A percentile compares a stretch with the other conserved stretches of the same genome.
Evolutionary conservation across 2,113 vertebrate genomes (phyloP).

Genomic region (Onychorhynchus coronatus): DNA sequence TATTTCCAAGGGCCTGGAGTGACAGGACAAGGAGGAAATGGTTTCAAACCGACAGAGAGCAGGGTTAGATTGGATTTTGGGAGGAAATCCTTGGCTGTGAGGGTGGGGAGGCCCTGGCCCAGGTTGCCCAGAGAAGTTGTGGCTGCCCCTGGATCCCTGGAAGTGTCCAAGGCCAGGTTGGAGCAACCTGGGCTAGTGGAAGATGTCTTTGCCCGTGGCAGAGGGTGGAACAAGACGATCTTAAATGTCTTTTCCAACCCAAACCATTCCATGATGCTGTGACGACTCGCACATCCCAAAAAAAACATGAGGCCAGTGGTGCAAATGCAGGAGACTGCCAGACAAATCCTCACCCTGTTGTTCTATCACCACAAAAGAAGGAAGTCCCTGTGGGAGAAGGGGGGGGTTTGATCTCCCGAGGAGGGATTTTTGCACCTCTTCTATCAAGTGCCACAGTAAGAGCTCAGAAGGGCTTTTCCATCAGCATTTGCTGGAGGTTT

Average conservation of each 20-base stretch:
- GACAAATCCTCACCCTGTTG: neutral
- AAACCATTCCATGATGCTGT: neutral
- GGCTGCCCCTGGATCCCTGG: neutral
- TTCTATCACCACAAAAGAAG: neutral
- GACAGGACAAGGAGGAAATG: no score
- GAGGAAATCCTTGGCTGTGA: fast-evolving
- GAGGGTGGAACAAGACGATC: fast-evolving
- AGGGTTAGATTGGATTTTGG: no score
- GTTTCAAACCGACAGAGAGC: no score
- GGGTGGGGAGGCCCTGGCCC: neutral
- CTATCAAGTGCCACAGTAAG: neutral
- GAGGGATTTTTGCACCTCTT: neutral
- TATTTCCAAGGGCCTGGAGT: no score
- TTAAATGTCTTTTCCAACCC: fast-evolving
- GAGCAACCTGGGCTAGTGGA: neutral
- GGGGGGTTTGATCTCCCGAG: neutral
- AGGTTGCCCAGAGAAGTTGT: neutral
- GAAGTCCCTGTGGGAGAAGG: no score
- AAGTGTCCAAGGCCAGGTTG: neutral
- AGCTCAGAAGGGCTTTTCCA: neutral
- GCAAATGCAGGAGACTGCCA: neutral
- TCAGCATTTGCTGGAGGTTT: neutral
- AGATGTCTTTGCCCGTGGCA: neutral
- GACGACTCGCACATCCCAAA: neutral
- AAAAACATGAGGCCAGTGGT: fast-evolving